These are phyloP conservation scores for Onychomys leucogaster DNA, from an alignment of 2,797 vertebrate species.

Conservation along the genomic window DNA sequence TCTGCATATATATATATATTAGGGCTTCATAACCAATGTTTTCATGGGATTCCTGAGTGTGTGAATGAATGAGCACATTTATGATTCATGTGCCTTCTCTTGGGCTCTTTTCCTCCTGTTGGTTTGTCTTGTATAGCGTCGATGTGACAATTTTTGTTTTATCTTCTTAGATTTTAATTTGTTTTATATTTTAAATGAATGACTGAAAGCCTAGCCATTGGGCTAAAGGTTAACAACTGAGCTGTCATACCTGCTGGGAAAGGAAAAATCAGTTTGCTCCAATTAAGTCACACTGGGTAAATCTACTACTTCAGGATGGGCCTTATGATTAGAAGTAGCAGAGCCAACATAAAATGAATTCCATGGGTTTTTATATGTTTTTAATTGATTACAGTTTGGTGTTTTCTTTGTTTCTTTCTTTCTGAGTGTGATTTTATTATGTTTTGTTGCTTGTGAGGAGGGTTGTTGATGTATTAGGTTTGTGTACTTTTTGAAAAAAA, in stretches of 20 bases:
- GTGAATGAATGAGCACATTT: background rate
- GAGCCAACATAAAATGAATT: background rate
- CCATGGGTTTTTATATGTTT: background rate
- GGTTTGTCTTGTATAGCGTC: background rate
- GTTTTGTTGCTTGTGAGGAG: background rate
- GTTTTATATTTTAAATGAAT: background rate
- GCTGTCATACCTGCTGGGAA: background rate
- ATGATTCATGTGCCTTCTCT: background rate
- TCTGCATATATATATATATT: background rate
- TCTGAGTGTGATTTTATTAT: background rate
- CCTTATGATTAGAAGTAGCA: background rate
- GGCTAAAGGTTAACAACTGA: background rate
- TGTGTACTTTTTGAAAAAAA: background rate
- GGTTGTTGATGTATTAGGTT: background rate
- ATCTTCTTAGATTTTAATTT: background rate
- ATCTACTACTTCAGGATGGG: background rate
- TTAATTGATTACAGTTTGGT: background rate
- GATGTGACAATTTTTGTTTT: background rate
- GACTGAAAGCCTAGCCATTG: background rate
- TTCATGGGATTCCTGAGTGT: background rate
- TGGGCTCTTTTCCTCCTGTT: background rate
- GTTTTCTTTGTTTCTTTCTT: background rate
- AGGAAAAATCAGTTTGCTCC: background rate
- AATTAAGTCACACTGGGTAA: background rate
- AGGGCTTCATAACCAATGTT: background rate